These are phyloP conservation scores for Caenorhabditis sp. DNA, from an alignment of 2,888 invertebrate genomes.

Conservation along the genomic window DNA sequence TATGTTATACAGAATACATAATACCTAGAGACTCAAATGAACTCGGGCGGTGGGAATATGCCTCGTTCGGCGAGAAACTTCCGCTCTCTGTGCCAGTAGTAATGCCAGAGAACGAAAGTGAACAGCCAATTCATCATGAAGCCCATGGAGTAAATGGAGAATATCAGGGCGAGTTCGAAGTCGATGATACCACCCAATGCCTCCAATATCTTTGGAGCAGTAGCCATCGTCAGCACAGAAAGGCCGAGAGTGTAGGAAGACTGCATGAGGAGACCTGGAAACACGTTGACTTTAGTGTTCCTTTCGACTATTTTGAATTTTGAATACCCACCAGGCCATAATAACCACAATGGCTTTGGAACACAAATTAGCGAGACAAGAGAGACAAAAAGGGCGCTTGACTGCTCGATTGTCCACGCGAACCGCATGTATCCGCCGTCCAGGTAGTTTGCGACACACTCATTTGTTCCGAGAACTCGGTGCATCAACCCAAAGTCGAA, in stretches of 20 bases:
- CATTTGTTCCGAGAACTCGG: constrained; percentile 80
- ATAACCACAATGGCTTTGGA: constrained; percentile 76
- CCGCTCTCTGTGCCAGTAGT: constrained; percentile 76
- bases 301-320: background rate
- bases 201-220: constrained; percentile 81
- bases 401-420: constrained; percentile 80
- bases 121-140: constrained; percentile 73
- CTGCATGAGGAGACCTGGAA: constrained; percentile 80
- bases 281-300: background rate
- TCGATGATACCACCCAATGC: constrained; percentile 71
- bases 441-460: constrained; percentile 83
- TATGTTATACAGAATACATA: background rate
- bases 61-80: constrained; percentile 54
- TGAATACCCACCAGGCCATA: constrained; percentile 79
- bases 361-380: constrained; percentile 70
- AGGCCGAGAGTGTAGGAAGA: constrained; percentile 82
- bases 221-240: constrained; percentile 83
- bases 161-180: constrained; percentile 61
- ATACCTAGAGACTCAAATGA: constrained; percentile 26
- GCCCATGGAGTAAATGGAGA: constrained; percentile 63
- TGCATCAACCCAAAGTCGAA: constrained; percentile 83
- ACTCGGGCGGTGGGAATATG: constrained; percentile 59
- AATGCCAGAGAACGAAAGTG: constrained; percentile 77
- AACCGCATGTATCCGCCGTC: constrained; percentile 82
- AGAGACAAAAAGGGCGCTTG: constrained; percentile 72